Conservation (phyloP, 1,140 invertebrate genomes). For the Thereuonema tuberculata region DNA sequence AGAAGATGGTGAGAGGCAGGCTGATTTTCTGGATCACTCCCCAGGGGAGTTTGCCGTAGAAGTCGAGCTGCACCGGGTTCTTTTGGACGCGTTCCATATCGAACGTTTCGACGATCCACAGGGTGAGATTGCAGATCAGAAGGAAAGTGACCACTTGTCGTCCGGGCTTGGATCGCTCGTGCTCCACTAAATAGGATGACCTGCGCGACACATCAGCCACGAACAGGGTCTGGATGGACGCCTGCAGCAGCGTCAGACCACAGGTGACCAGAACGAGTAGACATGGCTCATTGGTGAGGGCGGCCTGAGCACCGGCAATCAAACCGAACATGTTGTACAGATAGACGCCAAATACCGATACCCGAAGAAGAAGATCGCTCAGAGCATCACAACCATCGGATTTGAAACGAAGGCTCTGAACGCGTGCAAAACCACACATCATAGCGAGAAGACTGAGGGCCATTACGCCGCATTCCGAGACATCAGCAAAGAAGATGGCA, state of each 20-base stretch:
- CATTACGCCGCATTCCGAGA: constrained; percentile 76
- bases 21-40: constrained; percentile 83
- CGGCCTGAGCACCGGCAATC: constrained; percentile 69
- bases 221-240: constrained; percentile 82
- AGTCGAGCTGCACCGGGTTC: constrained; percentile 78
- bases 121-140: constrained; percentile 83
- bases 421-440: constrained; percentile 61
- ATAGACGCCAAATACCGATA: constrained; percentile 82
- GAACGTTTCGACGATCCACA: constrained; percentile 93
- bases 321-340: constrained; percentile 84
- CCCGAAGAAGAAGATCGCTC: constrained; percentile 75
- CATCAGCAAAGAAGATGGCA: constrained; percentile 78
- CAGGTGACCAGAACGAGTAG: constrained; percentile 79
- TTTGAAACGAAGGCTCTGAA: constrained; percentile 73
- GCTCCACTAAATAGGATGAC: constrained; percentile 74
- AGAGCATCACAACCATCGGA: constrained; percentile 66
- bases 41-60: constrained; percentile 90
- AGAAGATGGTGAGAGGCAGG: constrained; percentile 88
- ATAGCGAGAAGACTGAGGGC: constrained; percentile 73
- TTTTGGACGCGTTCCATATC: constrained; percentile 84
- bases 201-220: constrained; percentile 85
- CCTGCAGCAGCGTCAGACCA: constrained; percentile 69
- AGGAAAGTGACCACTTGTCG: constrained; percentile 89
- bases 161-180: constrained; percentile 83
- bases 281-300: constrained; percentile 69